A percentile compares a stretch with the other conserved stretches of the same genome.
Conservation (phyloP, 1,140 invertebrate genomes). For the Vanessa tameamea region DNA sequence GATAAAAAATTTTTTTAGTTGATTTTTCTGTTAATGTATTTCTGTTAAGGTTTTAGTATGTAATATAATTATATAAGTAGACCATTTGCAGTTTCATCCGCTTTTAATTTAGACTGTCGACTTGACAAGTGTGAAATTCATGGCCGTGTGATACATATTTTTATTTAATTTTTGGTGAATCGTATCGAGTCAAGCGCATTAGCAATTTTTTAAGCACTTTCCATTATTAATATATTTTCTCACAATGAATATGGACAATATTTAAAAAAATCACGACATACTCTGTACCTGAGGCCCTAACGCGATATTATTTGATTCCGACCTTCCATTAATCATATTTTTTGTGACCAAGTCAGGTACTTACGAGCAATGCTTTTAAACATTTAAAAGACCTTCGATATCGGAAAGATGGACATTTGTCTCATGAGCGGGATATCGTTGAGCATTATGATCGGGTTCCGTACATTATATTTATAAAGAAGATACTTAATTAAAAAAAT, state of each 20-base stretch:
- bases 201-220: not conserved
- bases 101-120: too few species aligned
- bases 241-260: slow-evolving; percentile 40
- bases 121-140: too few species aligned
- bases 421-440: slow-evolving; percentile 20
- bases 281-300: slow-evolving; percentile 50
- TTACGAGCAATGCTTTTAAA: slow-evolving; percentile 57
- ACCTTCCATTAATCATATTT: slow-evolving; percentile 74
- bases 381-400: slow-evolving; percentile 50
- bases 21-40: too few species aligned
- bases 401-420: slow-evolving; percentile 41
- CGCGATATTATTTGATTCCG: slow-evolving; percentile 65
- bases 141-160: not conserved
- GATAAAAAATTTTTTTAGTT: too few species aligned
- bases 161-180: not conserved
- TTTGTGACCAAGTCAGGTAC: slow-evolving; percentile 64
- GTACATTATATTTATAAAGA: slow-evolving; percentile 14
- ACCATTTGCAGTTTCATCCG: too few species aligned
- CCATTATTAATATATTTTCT: not conserved
- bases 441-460: slow-evolving; percentile 14
- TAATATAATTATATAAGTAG: too few species aligned
- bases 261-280: slow-evolving; percentile 58
- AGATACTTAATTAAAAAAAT: too few species aligned
- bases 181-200: not conserved
- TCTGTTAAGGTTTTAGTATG: too few species aligned